Evolutionary conservation across 1,140 invertebrate species (phyloP).

Genomic region (Calosoma granatense): DNA sequence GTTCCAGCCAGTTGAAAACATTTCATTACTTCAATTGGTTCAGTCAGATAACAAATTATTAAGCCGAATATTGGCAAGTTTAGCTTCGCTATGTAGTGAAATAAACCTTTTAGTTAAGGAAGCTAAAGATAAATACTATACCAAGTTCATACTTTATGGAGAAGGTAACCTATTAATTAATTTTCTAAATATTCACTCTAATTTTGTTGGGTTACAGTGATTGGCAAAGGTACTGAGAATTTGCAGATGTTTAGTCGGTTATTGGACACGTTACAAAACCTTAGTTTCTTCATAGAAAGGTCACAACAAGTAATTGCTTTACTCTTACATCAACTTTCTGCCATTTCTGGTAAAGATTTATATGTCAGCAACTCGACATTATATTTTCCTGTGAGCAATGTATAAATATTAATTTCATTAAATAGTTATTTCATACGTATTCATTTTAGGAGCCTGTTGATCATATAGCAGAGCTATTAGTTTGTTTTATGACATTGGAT

Average conservation of each 20-base stretch:
- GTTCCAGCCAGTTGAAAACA: slow-evolving; percentile 48
- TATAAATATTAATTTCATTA: slow-evolving; percentile 28
- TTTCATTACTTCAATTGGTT: slow-evolving; percentile 55
- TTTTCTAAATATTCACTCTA: neutral
- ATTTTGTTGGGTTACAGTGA: slow-evolving; percentile 16
- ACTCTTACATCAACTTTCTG: slow-evolving; percentile 55
- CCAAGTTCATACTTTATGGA: slow-evolving; percentile 51
- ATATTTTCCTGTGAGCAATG: slow-evolving; percentile 39
- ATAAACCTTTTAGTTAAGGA: slow-evolving; percentile 57
- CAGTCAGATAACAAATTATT: slow-evolving; percentile 73
- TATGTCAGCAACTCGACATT: slow-evolving; percentile 35
- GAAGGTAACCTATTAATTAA: slow-evolving; percentile 41
- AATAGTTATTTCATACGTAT: slow-evolving; percentile 15
- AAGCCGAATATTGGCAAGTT: slow-evolving; percentile 71
- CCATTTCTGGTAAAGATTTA: slow-evolving; percentile 40
- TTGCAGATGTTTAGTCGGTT: slow-evolving; percentile 30
- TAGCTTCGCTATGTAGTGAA: slow-evolving; percentile 70
- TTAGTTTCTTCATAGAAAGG: slow-evolving; percentile 54
- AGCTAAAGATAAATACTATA: slow-evolving; percentile 52
- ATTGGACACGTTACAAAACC: slow-evolving; percentile 47
- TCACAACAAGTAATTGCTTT: slow-evolving; percentile 55
- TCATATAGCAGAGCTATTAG: slow-evolving; percentile 53
- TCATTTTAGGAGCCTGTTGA: slow-evolving; percentile 46
- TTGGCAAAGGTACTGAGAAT: slow-evolving; percentile 18
- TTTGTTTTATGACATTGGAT: slow-evolving; percentile 61